Evolutionary conservation across 2,797 vertebrate genomes (phyloP), one percentile per base, ranked within the genome.

Genomic region (Sarcophilus harrisii): DNA sequence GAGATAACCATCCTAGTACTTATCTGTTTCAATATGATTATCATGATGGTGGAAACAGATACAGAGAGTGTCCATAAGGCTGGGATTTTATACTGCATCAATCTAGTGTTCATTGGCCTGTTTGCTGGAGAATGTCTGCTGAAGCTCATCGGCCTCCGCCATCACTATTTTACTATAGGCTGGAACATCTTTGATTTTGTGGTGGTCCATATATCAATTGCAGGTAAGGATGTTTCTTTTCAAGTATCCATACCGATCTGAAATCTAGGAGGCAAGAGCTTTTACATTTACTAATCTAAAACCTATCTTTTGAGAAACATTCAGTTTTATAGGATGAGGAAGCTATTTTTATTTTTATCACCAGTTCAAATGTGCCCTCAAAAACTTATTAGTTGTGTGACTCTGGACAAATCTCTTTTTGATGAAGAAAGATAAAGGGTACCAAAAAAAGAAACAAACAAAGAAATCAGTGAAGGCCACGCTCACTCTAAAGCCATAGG

Each of bases 121-220:
- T 98, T 97, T 32, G 55, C 94, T 52, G 89, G 90, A 29, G 98
- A 98, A 91, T 98, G 97, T 58, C 29, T 97, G 4, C 54, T 98
- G 91, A 98, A 98, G 89, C 95, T 98, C 89, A 89, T 94, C 0
- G 54, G 95, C 58, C 97, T 98, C 62, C 96, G 1, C 0, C 97
- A 95, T 66, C 92, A 96, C 93, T 98, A 98, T 93, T 98, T 98
- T 93, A 96, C 96, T 18, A 57, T n/a, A 1, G 92, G 55, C 58
- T 98, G 98, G 98, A 98, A 98, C 18, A 32, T 98, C 95, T 95
- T 98, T 92, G 98, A 98, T 93, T 97, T 98, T 94, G 95, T 97
- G 92, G 97, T 98, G 55, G 97, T 97, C 0, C 28, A 97, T 96
- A 97, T 97, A 91, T 98, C 97, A 57, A 73, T 97, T 54, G 97